These are phyloP conservation scores for Camponotus floridanus DNA, from an alignment of 1,140 invertebrate species.

Conservation along the genomic window DNA sequence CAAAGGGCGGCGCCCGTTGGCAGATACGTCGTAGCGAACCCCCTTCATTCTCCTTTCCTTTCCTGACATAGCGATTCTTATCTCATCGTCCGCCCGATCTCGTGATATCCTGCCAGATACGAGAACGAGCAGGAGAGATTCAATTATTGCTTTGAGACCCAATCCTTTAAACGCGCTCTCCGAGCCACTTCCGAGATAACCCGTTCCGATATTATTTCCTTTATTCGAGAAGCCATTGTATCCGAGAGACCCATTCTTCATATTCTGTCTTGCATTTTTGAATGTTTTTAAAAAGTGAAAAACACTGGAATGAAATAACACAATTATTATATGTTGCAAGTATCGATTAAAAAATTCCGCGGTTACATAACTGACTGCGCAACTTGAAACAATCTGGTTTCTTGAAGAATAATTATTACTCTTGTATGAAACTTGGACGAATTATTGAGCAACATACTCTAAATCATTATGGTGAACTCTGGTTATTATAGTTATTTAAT, in stretches of 20 bases:
- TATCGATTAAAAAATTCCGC: background rate
- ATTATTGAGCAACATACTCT: background rate
- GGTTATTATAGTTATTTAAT: conserved; percentile 53
- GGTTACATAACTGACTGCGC: too few species aligned
- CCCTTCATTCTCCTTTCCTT: conserved; percentile 55
- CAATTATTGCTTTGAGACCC: conserved; percentile 60
- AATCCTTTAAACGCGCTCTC: conserved; percentile 71
- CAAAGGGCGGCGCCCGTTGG: conserved; percentile 70
- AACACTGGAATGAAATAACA: background rate
- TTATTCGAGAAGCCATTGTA: conserved; percentile 41
- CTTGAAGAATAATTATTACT: background rate
- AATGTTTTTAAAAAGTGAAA: background rate
- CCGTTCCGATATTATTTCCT: conserved; percentile 60
- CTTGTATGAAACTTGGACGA: background rate
- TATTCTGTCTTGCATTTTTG: conserved; percentile 26
- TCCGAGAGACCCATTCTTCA: background rate
- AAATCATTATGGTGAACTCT: conserved; percentile 13
- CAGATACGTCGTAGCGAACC: conserved; percentile 48
- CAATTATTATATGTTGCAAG: background rate
- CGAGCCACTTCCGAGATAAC: conserved; percentile 71
- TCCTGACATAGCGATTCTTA: conserved; percentile 59
- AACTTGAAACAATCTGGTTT: background rate
- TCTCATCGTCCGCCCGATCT: conserved; percentile 59
- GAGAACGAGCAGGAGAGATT: conserved; percentile 52
- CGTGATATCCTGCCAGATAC: conserved; percentile 52